Evolutionary conservation across 2,888 invertebrate species (phyloP), one percentile per base, ranked within the genome.

Genomic region (Cryptosula pallasiana): DNA sequence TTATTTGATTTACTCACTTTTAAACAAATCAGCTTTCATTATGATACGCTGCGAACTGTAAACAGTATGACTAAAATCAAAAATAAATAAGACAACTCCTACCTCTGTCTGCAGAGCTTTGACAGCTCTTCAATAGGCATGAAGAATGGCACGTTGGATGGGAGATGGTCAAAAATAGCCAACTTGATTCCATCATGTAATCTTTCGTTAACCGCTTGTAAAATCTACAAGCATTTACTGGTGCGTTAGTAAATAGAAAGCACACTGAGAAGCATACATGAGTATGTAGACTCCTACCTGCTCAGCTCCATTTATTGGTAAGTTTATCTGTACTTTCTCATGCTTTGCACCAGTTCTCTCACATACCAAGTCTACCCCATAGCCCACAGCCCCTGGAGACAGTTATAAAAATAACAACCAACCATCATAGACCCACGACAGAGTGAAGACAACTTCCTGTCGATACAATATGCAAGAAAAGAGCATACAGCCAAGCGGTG

Each of bases 81-180:
- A n/a, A n/a, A n/a, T n/a, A n/a, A n/a, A n/a, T n/a, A n/a, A n/a
- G n/a, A n/a, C n/a, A n/a, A n/a, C n/a, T n/a, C n/a, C n/a, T n/a
- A n/a, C n/a, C n/a, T n/a, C n/a, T n/a, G n/a, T n/a, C n/a, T n/a
- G 73, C 82, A 83, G n/a, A 81, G 74, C 2, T 76, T 71, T 35
- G 79, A 75, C 23, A 83, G 77, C 71, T 81, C 78, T 54, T 76
- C 73, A 25, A 83, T 70, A 25, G 84, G 84, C 75, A 82, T 73
- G 35, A 83, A 77, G 73, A 81, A 78, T 20, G 82, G 80, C 23
- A 80, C 77, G 72, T 83, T 82, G 74, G 83, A 83, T 1, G 83
- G 81, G 69, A 84, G 81, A 73, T 84, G 84, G 74, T 84, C 84
- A 76, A 83, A 79, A 16, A 84, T 78, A 1, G 81, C 81, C 63